These are phyloP conservation scores for Pituophis catenifer DNA, from an alignment of 2,113 vertebrate species.

Conservation along the genomic window DNA sequence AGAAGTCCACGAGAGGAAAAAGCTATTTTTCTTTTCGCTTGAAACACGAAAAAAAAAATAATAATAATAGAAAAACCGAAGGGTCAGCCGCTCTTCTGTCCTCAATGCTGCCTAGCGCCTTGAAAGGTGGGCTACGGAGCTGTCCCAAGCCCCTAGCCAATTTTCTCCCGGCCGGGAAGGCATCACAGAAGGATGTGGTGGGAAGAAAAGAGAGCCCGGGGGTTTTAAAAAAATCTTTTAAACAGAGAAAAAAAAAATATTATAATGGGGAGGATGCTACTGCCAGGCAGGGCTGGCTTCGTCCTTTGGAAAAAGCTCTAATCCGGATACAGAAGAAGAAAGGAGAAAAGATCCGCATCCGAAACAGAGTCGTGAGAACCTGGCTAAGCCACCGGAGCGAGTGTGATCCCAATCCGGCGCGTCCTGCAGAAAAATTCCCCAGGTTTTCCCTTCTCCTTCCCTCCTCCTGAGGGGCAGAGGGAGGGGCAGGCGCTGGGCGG, in stretches of 20 bases:
- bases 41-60: not conserved
- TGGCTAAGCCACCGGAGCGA: not conserved
- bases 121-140: not conserved
- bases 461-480: not conserved
- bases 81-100: not conserved
- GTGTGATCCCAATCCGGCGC: not conserved
- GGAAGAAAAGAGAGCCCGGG: not conserved
- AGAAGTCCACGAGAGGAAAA: not conserved
- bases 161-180: slow-evolving; percentile 42
- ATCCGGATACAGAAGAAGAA: not conserved
- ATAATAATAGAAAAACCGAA: not conserved
- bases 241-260: not conserved
- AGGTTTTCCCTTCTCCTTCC: slow-evolving; percentile 38
- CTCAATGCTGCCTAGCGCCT: not conserved
- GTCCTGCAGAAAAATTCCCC: slow-evolving; percentile 61
- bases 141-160: not conserved
- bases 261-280: not conserved
- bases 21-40: not conserved
- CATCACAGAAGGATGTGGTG: not conserved
- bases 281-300: not conserved
- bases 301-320: not conserved
- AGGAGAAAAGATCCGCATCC: not conserved
- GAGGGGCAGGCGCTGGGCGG: slow-evolving; percentile 9
- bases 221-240: not conserved
- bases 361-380: not conserved